Percentiles rank a stretch among this genome's conserved stretches.
These are phyloP conservation scores for Oncorhynchus keta DNA, from an alignment of 2,113 vertebrate genomes.

Conservation along the genomic window DNA sequence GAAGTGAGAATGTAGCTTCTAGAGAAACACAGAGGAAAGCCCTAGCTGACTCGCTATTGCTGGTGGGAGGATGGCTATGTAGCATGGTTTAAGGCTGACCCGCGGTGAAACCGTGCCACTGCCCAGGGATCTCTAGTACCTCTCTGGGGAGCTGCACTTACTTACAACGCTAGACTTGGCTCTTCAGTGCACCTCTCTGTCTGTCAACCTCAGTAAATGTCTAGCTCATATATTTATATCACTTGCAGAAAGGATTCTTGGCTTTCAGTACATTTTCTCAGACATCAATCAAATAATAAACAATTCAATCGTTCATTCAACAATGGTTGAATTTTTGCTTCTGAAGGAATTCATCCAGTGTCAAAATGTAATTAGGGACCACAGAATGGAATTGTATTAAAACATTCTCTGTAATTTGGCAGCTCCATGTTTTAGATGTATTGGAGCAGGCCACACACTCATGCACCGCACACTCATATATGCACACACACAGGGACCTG, in stretches of 20 bases:
- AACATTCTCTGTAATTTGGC: conserved; percentile 75
- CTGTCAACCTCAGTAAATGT: conserved; percentile 8
- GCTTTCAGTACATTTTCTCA: not conserved
- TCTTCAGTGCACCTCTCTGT: conserved; percentile 2
- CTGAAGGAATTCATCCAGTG: conserved; percentile 62
- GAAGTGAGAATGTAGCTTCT: conserved; percentile 92
- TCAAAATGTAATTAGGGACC: conserved; percentile 69
- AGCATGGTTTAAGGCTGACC: conserved; percentile 69
- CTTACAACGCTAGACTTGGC: not conserved
- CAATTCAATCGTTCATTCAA: not conserved
- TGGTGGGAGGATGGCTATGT: conserved; percentile 40
- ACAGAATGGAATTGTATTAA: conserved; percentile 76
- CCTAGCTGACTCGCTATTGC: conserved; percentile 68
- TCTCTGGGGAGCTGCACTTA: conserved; percentile 35
- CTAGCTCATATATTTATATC: not conserved
- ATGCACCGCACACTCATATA: conserved; percentile 44
- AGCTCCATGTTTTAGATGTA: conserved; percentile 70
- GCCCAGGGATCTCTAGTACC: conserved; percentile 41
- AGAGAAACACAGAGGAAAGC: conserved; percentile 73
- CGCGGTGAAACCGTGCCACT: conserved; percentile 48
- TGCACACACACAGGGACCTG: conserved; percentile 61
- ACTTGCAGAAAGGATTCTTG: not conserved
- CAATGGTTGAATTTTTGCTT: conserved; percentile 21
- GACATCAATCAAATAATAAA: not conserved
- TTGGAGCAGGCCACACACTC: conserved; percentile 60